phyloP scores from a whole-genome alignment of 1,140 invertebrate genomes.

The Euschistus heros region DNA sequence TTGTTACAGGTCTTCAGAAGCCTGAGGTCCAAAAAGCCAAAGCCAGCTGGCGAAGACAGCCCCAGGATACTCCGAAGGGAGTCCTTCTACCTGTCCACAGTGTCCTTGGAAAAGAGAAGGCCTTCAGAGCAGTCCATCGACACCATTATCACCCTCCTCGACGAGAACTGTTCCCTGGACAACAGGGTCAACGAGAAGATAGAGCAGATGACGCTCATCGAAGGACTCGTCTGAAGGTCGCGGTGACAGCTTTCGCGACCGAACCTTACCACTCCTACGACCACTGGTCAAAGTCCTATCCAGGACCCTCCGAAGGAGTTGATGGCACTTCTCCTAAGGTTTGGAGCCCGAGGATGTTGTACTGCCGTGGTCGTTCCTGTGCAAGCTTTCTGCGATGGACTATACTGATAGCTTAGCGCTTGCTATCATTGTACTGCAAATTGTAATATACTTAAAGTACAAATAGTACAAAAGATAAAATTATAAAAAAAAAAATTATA shows the following conservation, averaged over 20 bases:
- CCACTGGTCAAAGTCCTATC: background rate
- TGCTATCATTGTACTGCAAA: background rate
- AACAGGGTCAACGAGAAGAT: constrained; percentile 6
- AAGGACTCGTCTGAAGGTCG: background rate
- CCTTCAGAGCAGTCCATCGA: background rate
- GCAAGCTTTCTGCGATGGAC: background rate
- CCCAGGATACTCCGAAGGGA: background rate
- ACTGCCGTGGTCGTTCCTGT: background rate
- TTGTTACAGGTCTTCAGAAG: too few relatives aligned
- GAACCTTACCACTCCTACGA: background rate
- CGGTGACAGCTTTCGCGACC: background rate
- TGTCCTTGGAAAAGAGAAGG: background rate
- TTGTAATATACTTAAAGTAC: too few relatives aligned
- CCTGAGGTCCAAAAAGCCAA: background rate
- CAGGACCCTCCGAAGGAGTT: background rate
- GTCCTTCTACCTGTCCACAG: constrained; percentile 11
- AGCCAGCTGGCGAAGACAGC: background rate
- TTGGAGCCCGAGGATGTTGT: background rate
- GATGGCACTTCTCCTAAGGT: background rate
- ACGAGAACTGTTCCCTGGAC: background rate
- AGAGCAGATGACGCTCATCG: constrained; percentile 1
- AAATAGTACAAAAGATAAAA: too few relatives aligned
- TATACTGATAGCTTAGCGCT: background rate
- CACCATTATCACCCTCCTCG: background rate
- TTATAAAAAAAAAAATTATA: too few relatives aligned